Conservation (phyloP, 1,140 invertebrate genomes). For the Gonatopus flavifemur region DNA sequence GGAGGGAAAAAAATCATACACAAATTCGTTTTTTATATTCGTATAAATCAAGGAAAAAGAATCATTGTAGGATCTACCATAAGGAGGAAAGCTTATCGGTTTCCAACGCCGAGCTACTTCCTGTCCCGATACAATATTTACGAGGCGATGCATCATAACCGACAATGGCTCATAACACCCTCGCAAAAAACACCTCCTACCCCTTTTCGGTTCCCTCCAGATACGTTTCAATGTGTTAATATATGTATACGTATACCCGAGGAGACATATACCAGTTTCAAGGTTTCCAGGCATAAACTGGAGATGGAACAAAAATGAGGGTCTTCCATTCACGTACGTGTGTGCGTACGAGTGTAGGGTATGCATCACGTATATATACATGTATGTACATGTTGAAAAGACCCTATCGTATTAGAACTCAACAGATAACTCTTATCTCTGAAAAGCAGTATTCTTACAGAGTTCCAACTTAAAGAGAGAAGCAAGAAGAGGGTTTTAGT, state of each 20-base stretch:
- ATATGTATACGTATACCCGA: conserved; percentile 6
- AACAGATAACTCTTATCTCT: conserved; percentile 54
- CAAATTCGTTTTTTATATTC: too few species aligned
- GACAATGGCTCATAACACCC: conserved; percentile 56
- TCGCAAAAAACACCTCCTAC: conserved; percentile 38
- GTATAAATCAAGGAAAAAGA: too few species aligned
- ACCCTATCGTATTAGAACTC: conserved; percentile 50
- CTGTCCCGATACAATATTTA: conserved; percentile 55
- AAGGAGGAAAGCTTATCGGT: conserved; percentile 39
- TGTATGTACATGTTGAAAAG: too few species aligned
- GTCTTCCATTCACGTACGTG: conserved; percentile 9
- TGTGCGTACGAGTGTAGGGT: conserved; percentile 1
- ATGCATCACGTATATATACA: conserved; percentile 15
- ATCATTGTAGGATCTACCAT: conserved; percentile 18
- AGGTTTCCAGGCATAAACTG: too few species aligned
- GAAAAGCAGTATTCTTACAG: conserved; percentile 48
- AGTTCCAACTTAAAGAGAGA: too few species aligned
- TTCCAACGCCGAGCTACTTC: conserved; percentile 37
- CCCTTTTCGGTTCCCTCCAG: conserved; percentile 14
- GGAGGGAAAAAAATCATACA: too few species aligned
- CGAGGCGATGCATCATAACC: conserved; percentile 55
- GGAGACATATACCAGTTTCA: conserved; percentile 1
- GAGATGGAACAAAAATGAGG: too few species aligned
- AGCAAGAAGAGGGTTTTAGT: too few species aligned
- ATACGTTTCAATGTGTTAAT: conserved; percentile 6